Percentiles rank a stretch among this genome's conserved stretches.
phyloP scores from a whole-genome alignment of 1,140 invertebrate species.

The Drosophila ambigua region DNA sequence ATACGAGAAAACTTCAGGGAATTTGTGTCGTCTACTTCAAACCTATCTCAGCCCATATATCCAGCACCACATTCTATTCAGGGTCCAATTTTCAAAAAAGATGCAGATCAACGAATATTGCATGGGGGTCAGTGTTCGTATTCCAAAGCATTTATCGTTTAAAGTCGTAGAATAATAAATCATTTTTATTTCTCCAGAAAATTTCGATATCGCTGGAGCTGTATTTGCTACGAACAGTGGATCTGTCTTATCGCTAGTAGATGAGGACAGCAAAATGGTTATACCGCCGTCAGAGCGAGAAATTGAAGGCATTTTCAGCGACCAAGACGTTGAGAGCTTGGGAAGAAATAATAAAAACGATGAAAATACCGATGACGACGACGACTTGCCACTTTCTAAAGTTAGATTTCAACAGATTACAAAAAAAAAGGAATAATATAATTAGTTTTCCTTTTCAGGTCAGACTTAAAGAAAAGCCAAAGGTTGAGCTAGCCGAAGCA shows the following conservation, averaged over 20 bases:
- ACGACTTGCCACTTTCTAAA: constrained; percentile 91
- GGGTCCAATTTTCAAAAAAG: constrained; percentile 62
- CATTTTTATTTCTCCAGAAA: constrained; percentile 40
- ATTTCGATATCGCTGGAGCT: constrained; percentile 36
- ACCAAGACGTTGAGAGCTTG: constrained; percentile 89
- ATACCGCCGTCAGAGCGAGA: constrained; percentile 61
- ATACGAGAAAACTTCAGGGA: constrained; percentile 96
- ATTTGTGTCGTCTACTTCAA: constrained; percentile 89
- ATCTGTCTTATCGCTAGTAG: constrained; percentile 35
- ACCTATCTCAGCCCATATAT: constrained; percentile 58
- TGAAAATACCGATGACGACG: constrained; percentile 92
- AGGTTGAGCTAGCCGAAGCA: constrained; percentile 73
- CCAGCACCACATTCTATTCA: constrained; percentile 49
- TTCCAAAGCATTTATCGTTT: neutral
- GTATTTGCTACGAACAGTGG: constrained; percentile 29
- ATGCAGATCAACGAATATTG: constrained; percentile 60
- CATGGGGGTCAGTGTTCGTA: constrained; percentile 36
- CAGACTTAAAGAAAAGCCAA: constrained; percentile 84
- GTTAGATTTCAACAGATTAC: constrained; percentile 76
- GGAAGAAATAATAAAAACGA: constrained; percentile 85
- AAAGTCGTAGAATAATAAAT: neutral
- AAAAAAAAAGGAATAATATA: neutral
- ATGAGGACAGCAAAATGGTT: constrained; percentile 62
- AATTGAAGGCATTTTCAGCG: constrained; percentile 91
- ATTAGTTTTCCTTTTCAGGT: constrained; percentile 52